A percentile compares a stretch with the other conserved stretches of the same genome.
Evolutionary conservation across 1,140 invertebrate genomes (phyloP).

Genomic region (Heliconius nattereri): DNA sequence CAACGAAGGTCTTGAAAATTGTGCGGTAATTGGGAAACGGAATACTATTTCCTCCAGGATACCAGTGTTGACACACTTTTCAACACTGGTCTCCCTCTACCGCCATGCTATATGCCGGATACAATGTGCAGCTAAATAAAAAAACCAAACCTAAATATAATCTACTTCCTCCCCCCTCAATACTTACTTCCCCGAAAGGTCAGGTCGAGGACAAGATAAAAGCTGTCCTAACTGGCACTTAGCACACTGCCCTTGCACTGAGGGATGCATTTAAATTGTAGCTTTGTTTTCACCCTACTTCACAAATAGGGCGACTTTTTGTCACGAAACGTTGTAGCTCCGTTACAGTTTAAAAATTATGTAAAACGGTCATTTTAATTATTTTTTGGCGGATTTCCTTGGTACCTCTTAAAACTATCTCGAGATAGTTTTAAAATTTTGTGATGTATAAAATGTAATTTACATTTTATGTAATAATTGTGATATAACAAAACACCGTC

Average conservation of each 20-base stretch:
- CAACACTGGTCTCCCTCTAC: not conserved
- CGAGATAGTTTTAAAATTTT: not conserved
- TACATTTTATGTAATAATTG: not conserved
- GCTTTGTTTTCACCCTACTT: constrained; percentile 24
- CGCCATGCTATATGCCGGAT: not conserved
- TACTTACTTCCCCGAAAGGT: not conserved
- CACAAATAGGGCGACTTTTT: constrained; percentile 16
- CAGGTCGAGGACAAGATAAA: constrained; percentile 16
- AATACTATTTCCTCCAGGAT: no score
- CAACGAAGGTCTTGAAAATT: no score
- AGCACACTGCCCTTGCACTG: constrained; percentile 30
- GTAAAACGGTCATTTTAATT: not conserved
- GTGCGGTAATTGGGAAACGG: no score
- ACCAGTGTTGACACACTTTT: no score
- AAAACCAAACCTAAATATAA: not conserved
- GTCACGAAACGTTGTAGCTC: not conserved
- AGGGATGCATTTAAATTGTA: constrained; percentile 27
- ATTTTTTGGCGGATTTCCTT: not conserved
- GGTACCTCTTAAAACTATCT: not conserved
- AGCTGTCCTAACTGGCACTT: constrained; percentile 4
- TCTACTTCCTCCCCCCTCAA: not conserved
- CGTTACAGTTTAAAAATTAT: not conserved
- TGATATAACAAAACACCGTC: no score
- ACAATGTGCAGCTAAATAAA: not conserved
- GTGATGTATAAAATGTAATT: not conserved